These are phyloP conservation scores for Gnathonemus echidnorhynchus DNA, from an alignment of 2,113 vertebrate species.

Conservation along the genomic window DNA sequence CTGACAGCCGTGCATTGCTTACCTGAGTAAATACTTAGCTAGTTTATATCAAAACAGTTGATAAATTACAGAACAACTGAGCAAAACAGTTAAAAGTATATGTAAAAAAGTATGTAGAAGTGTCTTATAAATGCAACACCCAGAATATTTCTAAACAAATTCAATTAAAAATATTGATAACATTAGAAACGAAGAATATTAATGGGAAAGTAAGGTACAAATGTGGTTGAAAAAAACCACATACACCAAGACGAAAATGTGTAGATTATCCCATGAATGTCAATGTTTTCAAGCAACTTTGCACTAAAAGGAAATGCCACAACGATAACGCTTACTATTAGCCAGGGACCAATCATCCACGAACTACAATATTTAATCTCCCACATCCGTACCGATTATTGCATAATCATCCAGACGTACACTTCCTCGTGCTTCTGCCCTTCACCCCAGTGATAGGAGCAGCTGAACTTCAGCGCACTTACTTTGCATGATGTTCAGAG, in stretches of 20 bases:
- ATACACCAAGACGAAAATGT: background rate
- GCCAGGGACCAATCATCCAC: background rate
- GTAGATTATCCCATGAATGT: background rate
- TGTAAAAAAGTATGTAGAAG: background rate
- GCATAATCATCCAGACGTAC: background rate
- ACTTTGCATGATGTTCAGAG: constrained; percentile 23
- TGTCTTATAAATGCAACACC: background rate
- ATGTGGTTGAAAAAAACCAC: background rate
- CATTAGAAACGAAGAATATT: background rate
- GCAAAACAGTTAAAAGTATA: background rate
- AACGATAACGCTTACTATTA: background rate
- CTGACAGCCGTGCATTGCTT: background rate
- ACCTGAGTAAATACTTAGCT: background rate
- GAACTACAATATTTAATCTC: background rate
- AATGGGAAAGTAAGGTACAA: background rate
- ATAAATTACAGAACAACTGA: background rate
- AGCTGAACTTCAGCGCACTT: constrained; percentile 10
- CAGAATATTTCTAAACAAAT: background rate
- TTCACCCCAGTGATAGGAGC: background rate
- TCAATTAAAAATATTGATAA: background rate
- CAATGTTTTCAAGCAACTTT: background rate
- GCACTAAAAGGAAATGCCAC: background rate
- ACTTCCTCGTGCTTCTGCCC: background rate
- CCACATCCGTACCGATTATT: constrained; percentile 17
- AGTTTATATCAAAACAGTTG: background rate